Percentiles rank a stretch among this genome's conserved stretches.
Conservation (phyloP, 2,113 vertebrate species). For the Mirounga angustirostris region DNA sequence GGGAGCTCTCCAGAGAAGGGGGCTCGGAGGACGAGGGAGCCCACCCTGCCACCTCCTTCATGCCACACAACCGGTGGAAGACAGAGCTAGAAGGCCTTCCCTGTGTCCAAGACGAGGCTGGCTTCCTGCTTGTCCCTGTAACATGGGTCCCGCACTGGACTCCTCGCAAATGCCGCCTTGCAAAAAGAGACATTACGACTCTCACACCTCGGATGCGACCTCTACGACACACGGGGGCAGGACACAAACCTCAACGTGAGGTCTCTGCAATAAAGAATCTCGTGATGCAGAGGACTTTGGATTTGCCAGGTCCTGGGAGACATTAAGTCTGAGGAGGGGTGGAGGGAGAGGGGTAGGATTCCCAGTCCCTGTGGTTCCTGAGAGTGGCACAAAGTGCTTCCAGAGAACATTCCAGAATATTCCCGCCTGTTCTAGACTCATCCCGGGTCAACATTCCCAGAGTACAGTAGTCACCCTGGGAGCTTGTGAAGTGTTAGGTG, state of each 20-base stretch:
- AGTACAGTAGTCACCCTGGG: no score
- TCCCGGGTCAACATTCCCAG: not conserved
- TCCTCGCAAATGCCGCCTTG: not conserved
- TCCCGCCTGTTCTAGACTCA: not conserved
- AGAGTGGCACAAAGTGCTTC: not conserved
- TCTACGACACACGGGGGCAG: accelerated
- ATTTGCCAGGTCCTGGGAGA: not conserved
- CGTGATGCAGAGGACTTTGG: not conserved
- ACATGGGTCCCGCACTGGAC: no score
- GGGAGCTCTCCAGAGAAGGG: not conserved
- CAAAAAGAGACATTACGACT: accelerated
- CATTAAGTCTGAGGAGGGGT: not conserved
- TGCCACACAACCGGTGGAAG: not conserved
- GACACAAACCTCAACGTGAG: not conserved
- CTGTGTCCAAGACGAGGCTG: not conserved
- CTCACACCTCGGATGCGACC: accelerated
- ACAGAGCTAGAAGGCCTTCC: accelerated
- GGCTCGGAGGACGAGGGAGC: not conserved
- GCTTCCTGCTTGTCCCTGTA: not conserved
- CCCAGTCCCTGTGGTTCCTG: not conserved
- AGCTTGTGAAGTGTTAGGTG: accelerated
- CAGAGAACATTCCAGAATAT: not conserved
- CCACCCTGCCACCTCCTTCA: not conserved
- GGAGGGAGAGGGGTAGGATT: not conserved
- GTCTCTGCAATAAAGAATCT: accelerated